These are phyloP conservation scores for Paralichthys olivaceus DNA, from an alignment of 2,113 vertebrate species.

Conservation along the genomic window DNA sequence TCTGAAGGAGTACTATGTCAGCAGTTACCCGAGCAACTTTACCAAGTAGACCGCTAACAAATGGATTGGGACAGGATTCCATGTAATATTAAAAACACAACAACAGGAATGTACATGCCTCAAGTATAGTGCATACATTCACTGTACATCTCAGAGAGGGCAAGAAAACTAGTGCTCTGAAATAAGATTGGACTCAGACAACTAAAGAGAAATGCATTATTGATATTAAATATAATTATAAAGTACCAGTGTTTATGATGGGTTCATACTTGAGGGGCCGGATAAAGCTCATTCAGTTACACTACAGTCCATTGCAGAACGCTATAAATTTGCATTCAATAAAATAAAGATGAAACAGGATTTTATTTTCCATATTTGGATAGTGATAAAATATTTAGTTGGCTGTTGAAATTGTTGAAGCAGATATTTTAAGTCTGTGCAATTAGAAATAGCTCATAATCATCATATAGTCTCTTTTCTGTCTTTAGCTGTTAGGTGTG, in stretches of 20 bases:
- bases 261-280: too few species aligned
- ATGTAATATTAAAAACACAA: conserved; percentile 40
- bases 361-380: not conserved
- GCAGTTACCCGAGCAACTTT: conserved; percentile 84
- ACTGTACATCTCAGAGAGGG: not conserved
- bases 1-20: conserved; percentile 80
- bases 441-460: too few species aligned
- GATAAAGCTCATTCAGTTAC: too few species aligned
- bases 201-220: not conserved
- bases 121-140: not conserved
- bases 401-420: too few species aligned
- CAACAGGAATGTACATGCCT: not conserved
- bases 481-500: too few species aligned
- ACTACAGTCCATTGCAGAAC: too few species aligned
- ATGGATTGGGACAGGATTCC: conserved; percentile 13
- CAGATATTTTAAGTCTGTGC: too few species aligned
- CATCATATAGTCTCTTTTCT: too few species aligned
- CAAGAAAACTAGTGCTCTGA: not conserved
- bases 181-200: not conserved
- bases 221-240: not conserved
- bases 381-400: not conserved
- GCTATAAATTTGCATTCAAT: not conserved
- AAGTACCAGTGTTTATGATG: too few species aligned
- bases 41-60: conserved; percentile 37
- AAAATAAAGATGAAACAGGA: not conserved